Evolutionary conservation across 2,113 vertebrate genomes (phyloP), one percentile per base, ranked within the genome.

Genomic region (Pithys albifrons): DNA sequence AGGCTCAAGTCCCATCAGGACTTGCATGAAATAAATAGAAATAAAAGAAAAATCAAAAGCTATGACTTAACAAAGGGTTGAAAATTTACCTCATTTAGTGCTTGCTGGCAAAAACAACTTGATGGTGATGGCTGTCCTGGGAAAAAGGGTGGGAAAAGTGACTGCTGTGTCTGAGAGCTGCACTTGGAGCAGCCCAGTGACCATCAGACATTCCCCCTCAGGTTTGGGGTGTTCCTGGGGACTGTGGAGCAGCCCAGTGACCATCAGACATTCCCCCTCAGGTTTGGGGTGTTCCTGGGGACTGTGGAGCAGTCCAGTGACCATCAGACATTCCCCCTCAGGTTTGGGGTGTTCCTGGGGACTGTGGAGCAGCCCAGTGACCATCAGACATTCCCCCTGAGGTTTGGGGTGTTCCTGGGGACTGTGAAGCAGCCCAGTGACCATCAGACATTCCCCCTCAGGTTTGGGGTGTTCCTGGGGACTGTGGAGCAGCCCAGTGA

Each of bases 131-230:
- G 45, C 70, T 54, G 10, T 59, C 65, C 57, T 6, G 7, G 71
- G 41, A 43, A 77, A 58, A 73, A 55, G 45, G 35, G 12, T 46
- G n/a, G 52, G 45, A 23, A 65, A 49, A 80, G 55, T 29, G 4
- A 3, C 46, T 85, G 70, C 35, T 74, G 46, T 74, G 29, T 64
- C 35, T 31, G 46, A 58, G 22, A 69, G 19, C 37, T 41, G 2
- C 6, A 1, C 0, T 7, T 0, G 8, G 61, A 70, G 25, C 41
- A 71, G 25, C 31, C 14, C 64, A 49, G 2, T 1, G 3, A n/a
- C 35, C 7, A 28, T 58, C 23, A 61, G 70, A 45, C 73, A 37
- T 59, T 6, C 14, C 88, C 37, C 45, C 70, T 69, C 14, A 81
- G 51, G 14, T 49, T 6, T 37, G 0, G 54, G 8, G n/a, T 59